Conservation (phyloP, 2,888 invertebrate genomes). For the Apamea anceps region DNA sequence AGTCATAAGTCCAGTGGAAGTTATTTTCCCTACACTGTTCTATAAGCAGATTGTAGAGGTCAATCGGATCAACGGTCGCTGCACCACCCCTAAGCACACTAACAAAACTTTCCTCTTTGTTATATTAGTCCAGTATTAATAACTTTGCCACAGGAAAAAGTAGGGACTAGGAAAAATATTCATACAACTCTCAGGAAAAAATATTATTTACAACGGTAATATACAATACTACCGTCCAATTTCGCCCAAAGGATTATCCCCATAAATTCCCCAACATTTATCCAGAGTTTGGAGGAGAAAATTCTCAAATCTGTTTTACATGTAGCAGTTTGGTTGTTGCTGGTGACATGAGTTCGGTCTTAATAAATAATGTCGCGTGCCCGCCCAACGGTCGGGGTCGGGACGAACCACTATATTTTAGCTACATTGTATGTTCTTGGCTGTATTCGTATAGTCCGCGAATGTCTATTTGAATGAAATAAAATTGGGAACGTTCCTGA, state of each 20-base stretch:
- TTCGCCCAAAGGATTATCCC: slow-evolving; percentile 51
- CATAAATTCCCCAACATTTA: slow-evolving; percentile 54
- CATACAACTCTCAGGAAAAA: slow-evolving; percentile 27
- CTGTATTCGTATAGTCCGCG: slow-evolving; percentile 35
- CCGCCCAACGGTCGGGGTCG: slow-evolving; percentile 62
- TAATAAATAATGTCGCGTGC: slow-evolving; percentile 69
- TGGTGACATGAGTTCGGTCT: slow-evolving; percentile 67
- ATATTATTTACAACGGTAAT: slow-evolving; percentile 32
- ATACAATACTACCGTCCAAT: slow-evolving; percentile 32
- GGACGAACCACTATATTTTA: slow-evolving; percentile 62
- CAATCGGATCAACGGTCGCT: slow-evolving; percentile 22
- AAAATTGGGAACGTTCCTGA: slow-evolving; percentile 11
- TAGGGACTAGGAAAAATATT: slow-evolving; percentile 30
- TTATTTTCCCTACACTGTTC: slow-evolving; percentile 23
- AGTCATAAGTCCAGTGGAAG: slow-evolving; percentile 3
- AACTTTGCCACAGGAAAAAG: slow-evolving; percentile 37
- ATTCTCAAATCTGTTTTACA: slow-evolving; percentile 68
- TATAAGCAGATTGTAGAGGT: slow-evolving; percentile 44
- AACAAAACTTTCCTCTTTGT: slow-evolving; percentile 47
- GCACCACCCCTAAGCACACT: slow-evolving; percentile 50
- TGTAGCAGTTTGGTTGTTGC: slow-evolving; percentile 67
- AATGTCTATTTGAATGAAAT: slow-evolving; percentile 47
- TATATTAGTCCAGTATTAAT: slow-evolving; percentile 47
- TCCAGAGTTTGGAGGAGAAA: slow-evolving; percentile 49
- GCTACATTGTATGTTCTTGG: slow-evolving; percentile 44